Conservation (phyloP, 2,888 invertebrate genomes). For the Dyspetes luteomarginatus region DNA sequence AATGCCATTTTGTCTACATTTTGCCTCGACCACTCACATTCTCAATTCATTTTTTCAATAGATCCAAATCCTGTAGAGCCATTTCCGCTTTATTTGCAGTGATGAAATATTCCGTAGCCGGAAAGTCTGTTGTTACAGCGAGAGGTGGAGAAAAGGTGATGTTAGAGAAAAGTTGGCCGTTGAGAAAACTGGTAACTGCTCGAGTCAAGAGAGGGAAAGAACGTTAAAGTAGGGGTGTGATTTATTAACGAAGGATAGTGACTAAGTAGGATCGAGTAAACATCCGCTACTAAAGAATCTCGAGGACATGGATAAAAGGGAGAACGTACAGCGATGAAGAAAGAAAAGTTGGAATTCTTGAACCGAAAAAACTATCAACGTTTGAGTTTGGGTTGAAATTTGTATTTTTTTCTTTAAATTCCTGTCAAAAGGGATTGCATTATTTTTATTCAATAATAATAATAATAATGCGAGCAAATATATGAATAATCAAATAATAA, state of each 20-base stretch:
- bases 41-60: neutral
- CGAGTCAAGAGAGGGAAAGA: neutral
- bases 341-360: neutral
- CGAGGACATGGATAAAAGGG: neutral
- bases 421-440: neutral
- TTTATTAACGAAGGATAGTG: conserved; percentile 56
- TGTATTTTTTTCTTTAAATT: too few relatives aligned
- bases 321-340: neutral
- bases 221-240: conserved; percentile 29
- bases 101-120: conserved; percentile 40
- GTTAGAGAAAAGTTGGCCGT: conserved; percentile 24
- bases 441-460: neutral
- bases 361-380: too few relatives aligned
- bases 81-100: neutral
- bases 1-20: neutral
- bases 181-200: conserved; percentile 9
- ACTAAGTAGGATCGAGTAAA: conserved; percentile 53
- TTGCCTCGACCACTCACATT: neutral
- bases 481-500: neutral
- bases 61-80: conserved; percentile 5
- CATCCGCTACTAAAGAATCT: conserved; percentile 15
- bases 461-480: neutral
- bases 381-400: too few relatives aligned
- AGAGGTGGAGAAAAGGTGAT: conserved; percentile 30
- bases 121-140: conserved; percentile 12